Conservation (phyloP, 2,113 vertebrate species). For the Centropus unirufus region DNA sequence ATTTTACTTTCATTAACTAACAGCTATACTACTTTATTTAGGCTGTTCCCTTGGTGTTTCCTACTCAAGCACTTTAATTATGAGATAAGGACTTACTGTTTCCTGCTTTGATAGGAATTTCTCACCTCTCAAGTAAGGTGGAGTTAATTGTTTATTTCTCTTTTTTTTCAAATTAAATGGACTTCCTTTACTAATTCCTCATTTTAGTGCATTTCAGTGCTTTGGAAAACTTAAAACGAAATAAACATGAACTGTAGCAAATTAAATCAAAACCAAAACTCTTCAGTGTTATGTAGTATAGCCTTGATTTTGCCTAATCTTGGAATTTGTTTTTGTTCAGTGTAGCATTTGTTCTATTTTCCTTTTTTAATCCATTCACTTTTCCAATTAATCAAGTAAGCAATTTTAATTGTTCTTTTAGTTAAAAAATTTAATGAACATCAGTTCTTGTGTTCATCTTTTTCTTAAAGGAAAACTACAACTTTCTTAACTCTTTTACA, state of each 20-base stretch:
- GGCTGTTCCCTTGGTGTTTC: background rate
- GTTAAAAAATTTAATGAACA: background rate
- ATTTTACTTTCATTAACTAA: background rate
- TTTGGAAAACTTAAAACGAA: background rate
- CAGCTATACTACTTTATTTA: background rate
- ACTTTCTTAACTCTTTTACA: background rate
- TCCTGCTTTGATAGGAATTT: slow-evolving; percentile 35
- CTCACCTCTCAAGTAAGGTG: slow-evolving; percentile 11
- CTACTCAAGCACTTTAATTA: slow-evolving; percentile 47
- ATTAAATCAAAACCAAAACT: background rate
- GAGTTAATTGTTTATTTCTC: background rate
- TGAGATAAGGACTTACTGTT: slow-evolving; percentile 38
- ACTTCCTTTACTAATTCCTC: background rate
- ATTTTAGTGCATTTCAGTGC: background rate
- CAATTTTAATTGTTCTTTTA: background rate
- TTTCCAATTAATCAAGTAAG: background rate
- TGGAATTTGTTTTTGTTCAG: background rate
- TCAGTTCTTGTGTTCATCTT: background rate
- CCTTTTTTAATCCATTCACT: background rate
- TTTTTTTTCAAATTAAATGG: background rate
- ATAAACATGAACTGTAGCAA: background rate
- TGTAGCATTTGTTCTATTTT: background rate
- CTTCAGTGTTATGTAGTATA: background rate
- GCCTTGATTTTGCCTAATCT: background rate
- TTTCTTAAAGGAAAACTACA: background rate